Base-by-base conservation (phyloP, 2,113 vertebrate genomes). In the Oncorhynchus kisutch region DNA sequence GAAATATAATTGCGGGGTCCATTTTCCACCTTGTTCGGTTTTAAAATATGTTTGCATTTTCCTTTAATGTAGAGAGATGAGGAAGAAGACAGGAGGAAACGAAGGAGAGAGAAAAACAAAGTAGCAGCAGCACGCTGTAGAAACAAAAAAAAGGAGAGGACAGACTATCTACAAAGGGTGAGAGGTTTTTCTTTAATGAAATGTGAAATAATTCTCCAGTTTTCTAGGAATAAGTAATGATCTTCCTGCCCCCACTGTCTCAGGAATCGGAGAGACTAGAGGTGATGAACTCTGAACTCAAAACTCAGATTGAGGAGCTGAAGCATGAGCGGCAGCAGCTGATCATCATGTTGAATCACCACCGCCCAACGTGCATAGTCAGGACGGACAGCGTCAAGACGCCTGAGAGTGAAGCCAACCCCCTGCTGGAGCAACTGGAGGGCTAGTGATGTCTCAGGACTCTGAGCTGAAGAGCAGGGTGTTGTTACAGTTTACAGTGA, bases 141-240 rank as follows among this genome's bases (percentile, higher is more conserved):
- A 82, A 98, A 99, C 92, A 99, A 99, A 93, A 99, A 98, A 92
- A 98, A 98, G 84, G 97, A 99, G 81, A 94, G 97, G 68, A 99
- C 97, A 0, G 97, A 99, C 84, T 98, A 97, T 89, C 90, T 99
- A 86, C 97, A 98, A 88, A 92, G 95, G 94, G 97, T 97, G 84
- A 88, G 92, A 72, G 9, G 9, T 45, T 11, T 39, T 45, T 45
- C 9, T 45, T 45, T 11, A 45, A 45, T 45, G 39, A 45, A 45
- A 45, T 45, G 39, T 45, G 9, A 45, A 45, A 45, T 45, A 11
- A 45, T 11, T 45, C 9, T 45, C 39, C 8, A 45, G 9, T 64
- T 25, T 22, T 64, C 9, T 64, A n/a, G 24, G 20, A 64, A 24
- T 64, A 57, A 18, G 20, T 57, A 20, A 5, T 18, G 1, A 57